Percentiles rank a stretch among this genome's conserved stretches.
Conservation (phyloP, 2,888 invertebrate genomes). For the Aproaerema taeniolella region DNA sequence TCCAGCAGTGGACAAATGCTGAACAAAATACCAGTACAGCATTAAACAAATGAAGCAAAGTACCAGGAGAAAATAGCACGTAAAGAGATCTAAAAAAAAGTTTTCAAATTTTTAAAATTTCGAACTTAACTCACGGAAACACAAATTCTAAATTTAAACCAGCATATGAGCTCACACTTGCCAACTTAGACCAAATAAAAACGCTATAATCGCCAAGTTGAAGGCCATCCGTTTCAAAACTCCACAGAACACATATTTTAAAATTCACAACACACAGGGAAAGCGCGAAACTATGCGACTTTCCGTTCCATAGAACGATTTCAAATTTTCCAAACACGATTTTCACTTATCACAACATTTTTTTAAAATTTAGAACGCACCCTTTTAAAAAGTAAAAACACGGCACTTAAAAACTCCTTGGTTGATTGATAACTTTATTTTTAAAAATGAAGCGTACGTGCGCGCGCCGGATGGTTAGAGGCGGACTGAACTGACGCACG, state of each 20-base stretch:
- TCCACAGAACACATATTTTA: slow-evolving; percentile 1
- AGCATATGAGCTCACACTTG: too few species aligned
- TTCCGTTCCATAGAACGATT: background rate
- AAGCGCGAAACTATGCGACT: background rate
- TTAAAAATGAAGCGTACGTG: background rate
- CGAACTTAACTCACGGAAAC: too few species aligned
- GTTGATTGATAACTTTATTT: slow-evolving; percentile 1
- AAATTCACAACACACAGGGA: slow-evolving; percentile 1
- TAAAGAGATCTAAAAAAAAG: too few species aligned
- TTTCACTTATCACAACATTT: background rate
- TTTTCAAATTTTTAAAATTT: too few species aligned
- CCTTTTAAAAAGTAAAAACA: slow-evolving; percentile 6
- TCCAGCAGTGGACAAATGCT: too few species aligned
- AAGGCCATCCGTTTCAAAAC: too few species aligned
- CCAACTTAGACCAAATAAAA: too few species aligned
- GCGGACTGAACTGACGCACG: slow-evolving; percentile 3
- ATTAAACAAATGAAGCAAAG: too few species aligned
- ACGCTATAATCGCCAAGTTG: too few species aligned
- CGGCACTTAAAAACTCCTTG: background rate
- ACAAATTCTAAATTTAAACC: too few species aligned
- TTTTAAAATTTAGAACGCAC: slow-evolving; percentile 5
- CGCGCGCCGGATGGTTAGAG: slow-evolving; percentile 4
- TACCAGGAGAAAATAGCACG: too few species aligned
- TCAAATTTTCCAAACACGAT: background rate
- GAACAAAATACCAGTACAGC: too few species aligned